These are phyloP conservation scores for Steatornis caripensis DNA, from an alignment of 2,113 vertebrate genomes.

Conservation along the genomic window DNA sequence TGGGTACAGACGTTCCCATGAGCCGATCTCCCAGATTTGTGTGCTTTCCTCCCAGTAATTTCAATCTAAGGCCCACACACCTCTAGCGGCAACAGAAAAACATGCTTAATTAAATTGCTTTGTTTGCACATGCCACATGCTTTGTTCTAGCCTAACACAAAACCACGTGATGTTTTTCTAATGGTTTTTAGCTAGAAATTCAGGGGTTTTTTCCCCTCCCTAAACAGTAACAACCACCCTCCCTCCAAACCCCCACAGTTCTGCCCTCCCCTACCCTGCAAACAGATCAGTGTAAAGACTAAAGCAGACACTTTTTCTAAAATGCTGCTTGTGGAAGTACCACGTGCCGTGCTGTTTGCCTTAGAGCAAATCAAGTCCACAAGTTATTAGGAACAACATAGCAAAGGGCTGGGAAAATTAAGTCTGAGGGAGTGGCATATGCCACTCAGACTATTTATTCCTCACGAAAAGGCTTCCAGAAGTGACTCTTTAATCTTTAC, in stretches of 20 bases:
- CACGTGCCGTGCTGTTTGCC: neutral
- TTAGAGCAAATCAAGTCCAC: neutral
- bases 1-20: neutral
- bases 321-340: neutral
- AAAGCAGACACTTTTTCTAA: neutral
- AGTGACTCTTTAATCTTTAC: neutral
- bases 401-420: neutral
- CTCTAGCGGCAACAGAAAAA: neutral
- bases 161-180: neutral
- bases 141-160: neutral
- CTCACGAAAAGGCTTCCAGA: neutral
- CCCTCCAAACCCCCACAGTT: neutral
- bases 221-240: neutral
- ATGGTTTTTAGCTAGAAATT: neutral
- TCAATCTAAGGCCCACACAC: neutral
- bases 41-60: neutral
- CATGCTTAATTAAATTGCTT: neutral
- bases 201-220: neutral
- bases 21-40: rapidly evolving
- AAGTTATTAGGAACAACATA: neutral
- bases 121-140: neutral
- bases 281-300: neutral
- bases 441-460: neutral
- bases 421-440: neutral
- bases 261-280: neutral